Conservation (phyloP, 2,113 vertebrate species). For the Paratilapia polleni region DNA sequence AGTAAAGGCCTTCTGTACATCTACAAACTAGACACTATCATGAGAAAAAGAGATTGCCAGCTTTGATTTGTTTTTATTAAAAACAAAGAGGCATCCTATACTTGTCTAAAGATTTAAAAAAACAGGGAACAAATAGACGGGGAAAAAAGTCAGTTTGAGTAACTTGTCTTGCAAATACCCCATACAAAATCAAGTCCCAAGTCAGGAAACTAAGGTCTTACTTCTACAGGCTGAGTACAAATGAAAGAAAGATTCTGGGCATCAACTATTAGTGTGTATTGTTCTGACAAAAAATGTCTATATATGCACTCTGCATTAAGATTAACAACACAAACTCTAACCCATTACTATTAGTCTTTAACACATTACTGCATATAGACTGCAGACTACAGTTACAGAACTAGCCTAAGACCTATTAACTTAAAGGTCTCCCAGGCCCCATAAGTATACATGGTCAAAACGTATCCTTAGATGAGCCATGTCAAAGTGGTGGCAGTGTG, state of each 20-base stretch:
- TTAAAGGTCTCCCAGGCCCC: conserved; percentile 38
- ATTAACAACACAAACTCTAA: not conserved
- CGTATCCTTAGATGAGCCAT: conserved; percentile 57
- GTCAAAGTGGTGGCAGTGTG: conserved; percentile 51
- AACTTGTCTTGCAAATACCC: not conserved
- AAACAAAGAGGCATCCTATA: not conserved
- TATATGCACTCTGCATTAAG: too few species aligned
- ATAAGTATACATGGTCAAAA: conserved; percentile 20
- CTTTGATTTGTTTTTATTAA: not conserved
- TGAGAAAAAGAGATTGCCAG: not conserved
- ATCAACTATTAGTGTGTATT: not conserved
- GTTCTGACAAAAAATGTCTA: not conserved
- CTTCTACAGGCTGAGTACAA: not conserved
- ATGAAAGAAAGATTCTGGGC: not conserved
- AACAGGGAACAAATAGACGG: not conserved
- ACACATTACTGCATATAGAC: not conserved
- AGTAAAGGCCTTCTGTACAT: not conserved
- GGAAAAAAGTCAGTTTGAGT: not conserved
- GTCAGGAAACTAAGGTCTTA: not conserved
- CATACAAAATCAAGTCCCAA: not conserved
- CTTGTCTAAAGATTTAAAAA: not conserved
- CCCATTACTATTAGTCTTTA: not conserved
- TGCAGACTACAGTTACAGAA: conserved; percentile 14
- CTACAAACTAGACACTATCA: not conserved
- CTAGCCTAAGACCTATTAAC: not conserved